These are phyloP conservation scores for Drymonia ruficornis DNA, from an alignment of 2,888 invertebrate species.

Conservation along the genomic window DNA sequence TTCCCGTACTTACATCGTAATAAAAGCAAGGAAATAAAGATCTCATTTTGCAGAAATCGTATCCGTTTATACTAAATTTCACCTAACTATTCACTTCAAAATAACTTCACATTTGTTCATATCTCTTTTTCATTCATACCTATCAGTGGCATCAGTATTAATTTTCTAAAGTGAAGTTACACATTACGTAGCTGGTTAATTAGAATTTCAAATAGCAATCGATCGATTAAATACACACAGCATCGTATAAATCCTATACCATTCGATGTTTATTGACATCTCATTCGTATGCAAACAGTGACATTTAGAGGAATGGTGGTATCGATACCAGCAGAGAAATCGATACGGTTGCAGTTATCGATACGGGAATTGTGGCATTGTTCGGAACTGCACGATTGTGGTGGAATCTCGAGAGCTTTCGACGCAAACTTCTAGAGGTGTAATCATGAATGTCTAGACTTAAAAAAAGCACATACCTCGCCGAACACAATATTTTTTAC, in stretches of 20 bases:
- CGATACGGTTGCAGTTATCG: slow-evolving; percentile 34
- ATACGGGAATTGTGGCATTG: slow-evolving; percentile 25
- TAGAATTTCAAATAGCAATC: slow-evolving; percentile 14
- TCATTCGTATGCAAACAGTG: slow-evolving; percentile 36
- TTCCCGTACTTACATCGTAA: no score
- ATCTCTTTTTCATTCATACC: no score
- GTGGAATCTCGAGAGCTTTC: slow-evolving; percentile 16
- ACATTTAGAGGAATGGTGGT: slow-evolving; percentile 30
- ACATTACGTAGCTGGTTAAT: background rate
- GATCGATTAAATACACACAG: slow-evolving; percentile 6
- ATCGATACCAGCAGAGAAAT: slow-evolving; percentile 30
- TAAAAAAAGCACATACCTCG: slow-evolving; percentile 2
- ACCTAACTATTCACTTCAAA: no score
- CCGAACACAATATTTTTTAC: slow-evolving; percentile 9
- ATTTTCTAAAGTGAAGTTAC: no score
- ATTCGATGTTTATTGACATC: slow-evolving; percentile 24
- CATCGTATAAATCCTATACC: slow-evolving; percentile 22
- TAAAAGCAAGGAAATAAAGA: no score
- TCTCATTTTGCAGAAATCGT: no score
- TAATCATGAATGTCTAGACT: slow-evolving; percentile 7
- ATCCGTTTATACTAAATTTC: no score
- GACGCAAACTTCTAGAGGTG: slow-evolving; percentile 1
- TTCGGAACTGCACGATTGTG: slow-evolving; percentile 22
- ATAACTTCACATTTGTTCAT: no score
- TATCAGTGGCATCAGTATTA: no score